Base-by-base conservation (phyloP, 1,140 invertebrate species). In the Helicoverpa armigera region DNA sequence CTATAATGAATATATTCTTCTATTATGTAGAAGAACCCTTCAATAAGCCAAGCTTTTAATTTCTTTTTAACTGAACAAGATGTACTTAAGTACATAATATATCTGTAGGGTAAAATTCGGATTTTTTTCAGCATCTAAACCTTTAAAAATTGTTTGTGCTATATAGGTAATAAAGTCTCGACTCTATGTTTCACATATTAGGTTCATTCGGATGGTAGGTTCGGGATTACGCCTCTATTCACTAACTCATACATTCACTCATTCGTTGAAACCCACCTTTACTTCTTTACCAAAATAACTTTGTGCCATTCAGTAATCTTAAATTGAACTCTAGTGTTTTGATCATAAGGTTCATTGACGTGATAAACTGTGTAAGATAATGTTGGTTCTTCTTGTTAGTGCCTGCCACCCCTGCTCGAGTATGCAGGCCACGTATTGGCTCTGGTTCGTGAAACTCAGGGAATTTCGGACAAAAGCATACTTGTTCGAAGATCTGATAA, bases 381-480 rank as follows among this genome's bases (percentile, higher is more conserved):
- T 4, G 7, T 69, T 75, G 58, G 63, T 18, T 56, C 50, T 18
- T 80, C 69, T 80, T 51, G 63, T 69, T 69, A 56, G 61, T 74
- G 50, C 48, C n/a, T 63, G 43, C 72, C 65, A 67, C 14, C 31
- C 35, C 35, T 43, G 35, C 5, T 43, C 3, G 35, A 43, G 53
- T 43, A 80, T 75, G 50, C 79, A 58, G 35, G 72, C 29, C 79
- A 80, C 72, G 72, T 80, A 18, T 75, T 35, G 73, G 48, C 11
- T 23, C 35, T 60, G 35, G 73, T n/a, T 23, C 43, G 13, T 7
- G 43, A 16, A 75, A 61, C 73, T 63, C 50, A 35, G 56, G 53
- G 53, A 73, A 16, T 70, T 70, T 58, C 53, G 70, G 70, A 73
- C 70, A 73, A 73, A 50, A 13, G 58, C 58, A 13, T 50, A 75